phyloP scores from a whole-genome alignment of 2,113 vertebrate genomes.

The Malaclemys terrapin region DNA sequence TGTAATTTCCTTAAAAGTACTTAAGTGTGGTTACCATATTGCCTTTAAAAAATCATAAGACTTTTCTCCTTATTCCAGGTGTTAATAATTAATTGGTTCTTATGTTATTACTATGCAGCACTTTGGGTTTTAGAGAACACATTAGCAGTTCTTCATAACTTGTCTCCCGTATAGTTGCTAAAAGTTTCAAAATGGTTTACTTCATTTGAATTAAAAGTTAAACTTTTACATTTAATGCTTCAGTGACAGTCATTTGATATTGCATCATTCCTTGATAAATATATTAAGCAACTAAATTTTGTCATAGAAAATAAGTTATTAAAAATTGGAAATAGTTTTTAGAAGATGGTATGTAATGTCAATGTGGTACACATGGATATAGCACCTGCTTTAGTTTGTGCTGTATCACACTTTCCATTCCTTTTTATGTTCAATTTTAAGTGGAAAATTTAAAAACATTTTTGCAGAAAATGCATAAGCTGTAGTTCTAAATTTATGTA shows the following conservation, averaged over 20 bases:
- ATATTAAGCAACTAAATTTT: conserved; percentile 1
- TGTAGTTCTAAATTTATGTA: conserved; percentile 87
- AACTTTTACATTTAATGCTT: conserved; percentile 16
- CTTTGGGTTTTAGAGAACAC: conserved; percentile 3
- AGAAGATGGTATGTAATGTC: background rate
- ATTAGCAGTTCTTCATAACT: conserved; percentile 37
- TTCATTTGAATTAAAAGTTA: conserved; percentile 3
- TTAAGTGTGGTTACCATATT: background rate
- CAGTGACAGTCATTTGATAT: background rate
- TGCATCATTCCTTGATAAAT: conserved; percentile 14
- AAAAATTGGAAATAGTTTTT: conserved; percentile 30
- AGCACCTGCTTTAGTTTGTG: conserved; percentile 63
- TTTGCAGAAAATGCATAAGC: conserved; percentile 82
- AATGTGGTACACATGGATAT: conserved; percentile 23
- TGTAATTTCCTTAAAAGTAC: background rate
- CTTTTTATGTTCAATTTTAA: conserved; percentile 81
- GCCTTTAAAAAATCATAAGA: conserved; percentile 22
- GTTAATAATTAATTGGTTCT: conserved; percentile 49
- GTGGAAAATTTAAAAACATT: conserved; percentile 80
- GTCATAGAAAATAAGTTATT: background rate
- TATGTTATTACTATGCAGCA: background rate
- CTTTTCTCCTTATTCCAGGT: conserved; percentile 15
- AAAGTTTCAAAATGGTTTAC: conserved; percentile 6
- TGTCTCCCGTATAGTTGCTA: conserved; percentile 5
- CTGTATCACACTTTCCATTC: conserved; percentile 67